Evolutionary conservation across 2,888 invertebrate genomes (phyloP).

Genomic region (Antheraea assamensis): DNA sequence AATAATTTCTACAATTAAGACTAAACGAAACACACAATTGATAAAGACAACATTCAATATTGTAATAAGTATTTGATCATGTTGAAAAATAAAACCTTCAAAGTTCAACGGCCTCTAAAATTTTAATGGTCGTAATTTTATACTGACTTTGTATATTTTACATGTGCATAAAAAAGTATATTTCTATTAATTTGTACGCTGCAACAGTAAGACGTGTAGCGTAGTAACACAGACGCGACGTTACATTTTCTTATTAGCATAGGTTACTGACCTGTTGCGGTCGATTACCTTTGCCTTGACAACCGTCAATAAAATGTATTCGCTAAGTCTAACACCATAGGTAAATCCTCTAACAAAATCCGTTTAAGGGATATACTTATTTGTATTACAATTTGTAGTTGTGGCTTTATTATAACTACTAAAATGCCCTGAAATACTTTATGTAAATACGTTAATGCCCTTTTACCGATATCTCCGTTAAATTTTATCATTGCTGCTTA

Average conservation of each 20-base stretch:
- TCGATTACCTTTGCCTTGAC: slow-evolving; percentile 29
- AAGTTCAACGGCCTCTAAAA: not conserved
- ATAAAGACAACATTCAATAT: not conserved
- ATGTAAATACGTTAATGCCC: no score
- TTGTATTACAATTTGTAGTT: no score
- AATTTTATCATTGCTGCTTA: no score
- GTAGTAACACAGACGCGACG: not conserved
- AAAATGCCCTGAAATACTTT: no score
- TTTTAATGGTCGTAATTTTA: not conserved
- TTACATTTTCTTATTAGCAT: slow-evolving; percentile 25
- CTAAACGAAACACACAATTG: no score
- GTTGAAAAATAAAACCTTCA: not conserved
- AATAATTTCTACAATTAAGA: no score
- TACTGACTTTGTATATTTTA: not conserved
- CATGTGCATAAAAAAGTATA: not conserved
- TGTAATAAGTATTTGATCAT: not conserved
- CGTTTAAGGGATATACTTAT: not conserved
- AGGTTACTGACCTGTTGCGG: slow-evolving; percentile 37
- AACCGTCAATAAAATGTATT: not conserved
- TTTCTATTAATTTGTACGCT: slow-evolving; percentile 2
- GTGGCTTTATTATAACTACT: no score
- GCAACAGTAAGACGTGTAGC: slow-evolving; percentile 21
- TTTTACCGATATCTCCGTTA: no score
- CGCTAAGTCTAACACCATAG: not conserved
- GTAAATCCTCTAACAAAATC: not conserved